Evolutionary conservation across 2,113 vertebrate species (phyloP).

Genomic region (Rhombomys opimus): DNA sequence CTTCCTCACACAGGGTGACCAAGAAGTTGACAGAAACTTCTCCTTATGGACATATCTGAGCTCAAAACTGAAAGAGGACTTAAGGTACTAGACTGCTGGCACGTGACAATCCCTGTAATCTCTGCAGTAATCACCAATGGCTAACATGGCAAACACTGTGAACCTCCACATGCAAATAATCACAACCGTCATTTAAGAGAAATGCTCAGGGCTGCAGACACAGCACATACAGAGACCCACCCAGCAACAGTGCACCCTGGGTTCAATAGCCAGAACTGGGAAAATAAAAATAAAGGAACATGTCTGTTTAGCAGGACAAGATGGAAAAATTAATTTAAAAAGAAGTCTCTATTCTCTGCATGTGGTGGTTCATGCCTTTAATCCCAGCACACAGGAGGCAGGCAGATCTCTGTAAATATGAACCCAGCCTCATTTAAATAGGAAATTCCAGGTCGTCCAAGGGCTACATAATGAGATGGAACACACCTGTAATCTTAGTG

Average conservation of each 20-base stretch:
- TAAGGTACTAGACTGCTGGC: not conserved
- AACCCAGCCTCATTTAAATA: no score
- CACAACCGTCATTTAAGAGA: not conserved
- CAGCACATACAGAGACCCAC: not conserved
- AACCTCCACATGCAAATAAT: constrained; percentile 13
- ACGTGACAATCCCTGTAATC: not conserved
- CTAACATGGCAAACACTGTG: not conserved
- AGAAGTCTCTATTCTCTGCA: no score
- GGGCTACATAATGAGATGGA: no score
- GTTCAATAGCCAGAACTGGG: not conserved
- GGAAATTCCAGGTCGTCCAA: no score
- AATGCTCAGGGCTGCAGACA: not conserved
- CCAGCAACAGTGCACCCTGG: not conserved
- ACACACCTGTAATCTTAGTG: not conserved
- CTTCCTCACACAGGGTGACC: not conserved
- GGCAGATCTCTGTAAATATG: no score
- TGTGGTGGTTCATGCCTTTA: no score
- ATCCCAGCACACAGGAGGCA: no score
- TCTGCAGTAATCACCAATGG: not conserved
- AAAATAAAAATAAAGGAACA: not conserved
- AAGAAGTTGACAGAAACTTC: not conserved
- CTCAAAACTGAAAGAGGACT: not conserved
- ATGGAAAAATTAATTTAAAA: not conserved
- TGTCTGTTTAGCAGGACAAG: not conserved
- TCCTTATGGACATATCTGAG: not conserved